phyloP scores from a whole-genome alignment of 2,888 invertebrate species.

The Cephus sareptanus region DNA sequence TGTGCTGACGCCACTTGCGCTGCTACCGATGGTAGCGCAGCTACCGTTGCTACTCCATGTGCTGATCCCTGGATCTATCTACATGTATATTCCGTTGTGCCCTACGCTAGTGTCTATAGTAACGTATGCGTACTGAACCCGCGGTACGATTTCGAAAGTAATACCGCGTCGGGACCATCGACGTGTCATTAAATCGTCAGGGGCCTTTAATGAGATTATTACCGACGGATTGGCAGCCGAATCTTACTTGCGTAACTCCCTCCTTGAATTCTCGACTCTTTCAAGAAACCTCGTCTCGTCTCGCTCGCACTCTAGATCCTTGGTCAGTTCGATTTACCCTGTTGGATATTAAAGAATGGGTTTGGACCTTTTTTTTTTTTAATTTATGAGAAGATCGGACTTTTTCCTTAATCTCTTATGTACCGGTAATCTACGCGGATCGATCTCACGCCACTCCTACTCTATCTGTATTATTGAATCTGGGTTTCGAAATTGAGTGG shows the following conservation, averaged over 20 bases:
- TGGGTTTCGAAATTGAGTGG: background rate
- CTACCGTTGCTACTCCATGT: background rate
- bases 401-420: background rate
- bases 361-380: background rate
- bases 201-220: constrained; percentile 39
- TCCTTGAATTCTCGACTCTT: background rate
- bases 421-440: background rate
- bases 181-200: constrained; percentile 37
- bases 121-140: background rate
- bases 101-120: background rate
- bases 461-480: background rate
- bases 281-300: background rate
- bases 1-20: background rate
- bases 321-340: background rate
- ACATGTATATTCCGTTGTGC: background rate
- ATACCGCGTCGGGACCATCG: constrained; percentile 27
- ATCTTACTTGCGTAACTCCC: background rate
- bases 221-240: constrained; percentile 31
- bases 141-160: constrained; percentile 30
- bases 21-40: background rate
- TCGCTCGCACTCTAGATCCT: background rate
- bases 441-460: background rate
- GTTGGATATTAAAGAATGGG: background rate
- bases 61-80: background rate
- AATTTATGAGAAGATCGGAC: background rate